A percentile compares a stretch with the other conserved stretches of the same genome.
phyloP scores from a whole-genome alignment of 2,113 vertebrate species.

The Lepus timidus region DNA sequence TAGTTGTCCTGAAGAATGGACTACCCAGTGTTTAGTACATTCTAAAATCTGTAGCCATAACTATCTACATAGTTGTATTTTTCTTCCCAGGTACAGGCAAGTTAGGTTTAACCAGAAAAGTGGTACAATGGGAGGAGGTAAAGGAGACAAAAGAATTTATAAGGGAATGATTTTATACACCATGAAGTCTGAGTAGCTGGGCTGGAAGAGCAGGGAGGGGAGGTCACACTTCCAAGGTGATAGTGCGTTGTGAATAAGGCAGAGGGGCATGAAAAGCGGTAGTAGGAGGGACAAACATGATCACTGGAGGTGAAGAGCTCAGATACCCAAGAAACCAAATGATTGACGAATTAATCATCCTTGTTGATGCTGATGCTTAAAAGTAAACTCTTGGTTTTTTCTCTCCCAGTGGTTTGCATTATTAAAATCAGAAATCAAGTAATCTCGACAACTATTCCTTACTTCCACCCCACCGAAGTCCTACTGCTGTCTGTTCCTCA shows the following conservation, averaged over 20 bases:
- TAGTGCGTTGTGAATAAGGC: not conserved
- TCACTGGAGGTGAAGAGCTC: not conserved
- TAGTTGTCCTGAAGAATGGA: slow-evolving; percentile 20
- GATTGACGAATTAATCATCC: not conserved
- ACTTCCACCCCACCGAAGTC: not conserved
- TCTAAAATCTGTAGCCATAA: slow-evolving; percentile 3
- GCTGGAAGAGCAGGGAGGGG: not conserved
- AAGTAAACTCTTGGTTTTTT: slow-evolving; percentile 26
- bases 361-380: not conserved
- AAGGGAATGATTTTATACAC: slow-evolving; percentile 24
- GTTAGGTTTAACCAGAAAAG: slow-evolving; percentile 36
- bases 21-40: not conserved
- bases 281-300: not conserved
- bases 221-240: not conserved
- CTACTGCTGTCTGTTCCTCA: not conserved
- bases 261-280: not conserved
- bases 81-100: not conserved
- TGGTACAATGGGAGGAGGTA: not conserved
- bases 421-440: slow-evolving; percentile 15
- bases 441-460: not conserved
- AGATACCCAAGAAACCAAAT: not conserved
- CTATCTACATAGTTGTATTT: slow-evolving; percentile 16
- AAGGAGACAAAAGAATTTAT: not conserved
- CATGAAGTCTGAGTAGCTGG: not conserved
- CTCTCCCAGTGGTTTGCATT: not conserved